These are phyloP conservation scores for Whitmania pigra DNA, from an alignment of 1,140 invertebrate species.

Conservation along the genomic window DNA sequence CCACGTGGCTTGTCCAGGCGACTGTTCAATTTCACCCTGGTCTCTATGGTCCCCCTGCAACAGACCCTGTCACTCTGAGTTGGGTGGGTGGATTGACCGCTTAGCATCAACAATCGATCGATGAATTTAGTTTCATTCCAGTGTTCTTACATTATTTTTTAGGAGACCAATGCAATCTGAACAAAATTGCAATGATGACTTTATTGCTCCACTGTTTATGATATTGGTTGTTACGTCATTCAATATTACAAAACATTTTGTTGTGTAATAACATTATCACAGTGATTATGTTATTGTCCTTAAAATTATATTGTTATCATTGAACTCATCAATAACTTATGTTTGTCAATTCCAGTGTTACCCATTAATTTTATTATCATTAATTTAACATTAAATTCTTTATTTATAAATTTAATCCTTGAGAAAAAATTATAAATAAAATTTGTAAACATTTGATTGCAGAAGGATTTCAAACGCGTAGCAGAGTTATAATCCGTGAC, in stretches of 20 bases:
- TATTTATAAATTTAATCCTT: not conserved
- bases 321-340: not conserved
- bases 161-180: not conserved
- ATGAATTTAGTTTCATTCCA: too few species aligned
- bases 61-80: constrained; percentile 11
- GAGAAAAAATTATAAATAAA: not conserved
- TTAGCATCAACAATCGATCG: too few species aligned
- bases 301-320: too few species aligned
- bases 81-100: not conserved
- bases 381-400: not conserved
- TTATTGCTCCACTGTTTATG: not conserved
- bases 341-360: not conserved
- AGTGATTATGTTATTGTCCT: too few species aligned
- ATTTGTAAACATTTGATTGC: not conserved
- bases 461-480: not conserved
- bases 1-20: constrained; percentile 20
- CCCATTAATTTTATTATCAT: too few species aligned
- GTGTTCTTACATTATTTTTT: not conserved
- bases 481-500: not conserved
- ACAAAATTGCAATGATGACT: not conserved
- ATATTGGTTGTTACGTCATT: not conserved
- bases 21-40: constrained; percentile 22
- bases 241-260: too few species aligned
- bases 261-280: too few species aligned
- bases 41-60: constrained; percentile 23